Percentiles rank a stretch among this genome's conserved stretches.
Conservation (phyloP, 2,797 vertebrate species). For the Natrix natrix region DNA sequence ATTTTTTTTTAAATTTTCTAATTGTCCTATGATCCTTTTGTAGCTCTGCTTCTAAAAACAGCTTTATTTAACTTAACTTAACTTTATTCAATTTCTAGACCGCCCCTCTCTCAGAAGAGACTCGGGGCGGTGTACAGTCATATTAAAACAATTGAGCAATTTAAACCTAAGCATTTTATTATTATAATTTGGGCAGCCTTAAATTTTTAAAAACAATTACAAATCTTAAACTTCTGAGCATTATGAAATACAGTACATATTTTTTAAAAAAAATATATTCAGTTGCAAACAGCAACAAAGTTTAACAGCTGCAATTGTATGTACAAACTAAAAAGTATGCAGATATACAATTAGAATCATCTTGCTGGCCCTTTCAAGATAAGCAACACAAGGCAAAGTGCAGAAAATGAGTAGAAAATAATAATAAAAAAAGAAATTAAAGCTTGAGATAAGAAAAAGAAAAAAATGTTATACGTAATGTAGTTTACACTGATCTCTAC, state of each 20-base stretch:
- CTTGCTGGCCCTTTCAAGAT: neutral
- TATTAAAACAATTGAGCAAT: too few relatives aligned
- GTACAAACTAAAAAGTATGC: neutral
- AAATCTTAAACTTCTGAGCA: neutral
- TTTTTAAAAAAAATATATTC: neutral
- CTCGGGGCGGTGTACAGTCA: too few relatives aligned
- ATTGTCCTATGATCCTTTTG: neutral
- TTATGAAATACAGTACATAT: neutral
- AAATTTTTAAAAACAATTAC: neutral
- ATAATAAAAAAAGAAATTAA: neutral
- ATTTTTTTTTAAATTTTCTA: constrained; percentile 33
- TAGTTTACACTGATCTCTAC: neutral
- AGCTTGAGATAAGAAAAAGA: neutral
- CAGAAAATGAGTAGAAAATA: neutral
- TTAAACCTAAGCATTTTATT: neutral
- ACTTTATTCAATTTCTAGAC: too few relatives aligned
- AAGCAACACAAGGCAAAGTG: neutral
- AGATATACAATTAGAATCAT: neutral
- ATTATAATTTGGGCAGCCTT: neutral
- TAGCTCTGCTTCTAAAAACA: neutral
- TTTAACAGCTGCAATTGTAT: neutral
- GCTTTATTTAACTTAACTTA: too few relatives aligned
- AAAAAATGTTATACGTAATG: neutral
- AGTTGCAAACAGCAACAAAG: neutral
- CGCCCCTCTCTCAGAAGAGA: too few relatives aligned